Evolutionary conservation across 2,888 invertebrate species (phyloP), one percentile per base, ranked within the genome.

Genomic region (Azorinus chamasolen): DNA sequence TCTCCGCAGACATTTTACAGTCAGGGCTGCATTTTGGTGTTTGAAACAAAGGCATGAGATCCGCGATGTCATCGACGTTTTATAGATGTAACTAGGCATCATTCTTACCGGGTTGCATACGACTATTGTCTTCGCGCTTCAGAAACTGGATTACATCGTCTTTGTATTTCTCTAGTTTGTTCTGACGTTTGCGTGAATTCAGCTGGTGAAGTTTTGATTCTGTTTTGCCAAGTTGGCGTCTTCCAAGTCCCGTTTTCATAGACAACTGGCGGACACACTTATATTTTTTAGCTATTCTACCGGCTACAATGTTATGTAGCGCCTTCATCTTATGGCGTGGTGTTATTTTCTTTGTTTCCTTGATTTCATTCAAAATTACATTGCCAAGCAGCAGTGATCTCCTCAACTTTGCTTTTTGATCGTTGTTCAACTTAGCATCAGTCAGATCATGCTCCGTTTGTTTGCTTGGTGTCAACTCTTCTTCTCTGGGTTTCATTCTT

Each of bases 21-120:
- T 45, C 6, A 81, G 50, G 1, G 71, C 63, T 2, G 71, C 68
- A 46, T 75, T 79, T 55, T 79, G 75, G 43, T 82, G 78, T 43
- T 71, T 68, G 5, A 51, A 66, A 18, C 78, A 81, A 12, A 78
- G 25, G 22, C 78, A 78, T 3, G 71, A 64, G 10, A 51, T 27
- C n/a, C 78, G 20, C 18, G 27, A 45, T 24, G 53, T 46, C 39
- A 75, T 64, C 6, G 58, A 18, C 8, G 72, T 39, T 27, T 46
- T 46, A 2, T 46, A 48, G 22, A 79, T 72, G 32, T 82, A 65
- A 8, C 39, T 62, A 32, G 68, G 79, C 22, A 69, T 20, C 2
- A 20, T 48, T 45, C 75, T 27, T 77, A 8, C 77, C 77, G 10
- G 77, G 77, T 32, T 57, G 63, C 3, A 24, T 20, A 6, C 63